Conservation (phyloP, 2,888 invertebrate genomes). For the Troglohyphantes excavatus region DNA sequence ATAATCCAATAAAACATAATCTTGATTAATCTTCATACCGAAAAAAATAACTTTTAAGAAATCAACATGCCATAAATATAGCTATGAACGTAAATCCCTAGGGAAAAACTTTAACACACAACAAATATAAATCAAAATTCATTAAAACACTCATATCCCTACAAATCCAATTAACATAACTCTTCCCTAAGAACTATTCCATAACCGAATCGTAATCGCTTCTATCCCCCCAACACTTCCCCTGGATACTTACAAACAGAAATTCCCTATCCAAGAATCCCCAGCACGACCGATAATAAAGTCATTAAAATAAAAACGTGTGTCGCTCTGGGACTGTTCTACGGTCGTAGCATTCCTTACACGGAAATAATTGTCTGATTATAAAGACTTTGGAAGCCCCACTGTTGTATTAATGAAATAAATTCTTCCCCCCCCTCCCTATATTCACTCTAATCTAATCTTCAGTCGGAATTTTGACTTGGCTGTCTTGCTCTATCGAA, state of each 20-base stretch:
- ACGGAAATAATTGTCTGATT: conserved; percentile 38
- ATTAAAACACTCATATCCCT: not conserved
- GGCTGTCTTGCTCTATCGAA: conserved; percentile 41
- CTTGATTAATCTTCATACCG: too few species aligned
- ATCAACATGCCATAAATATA: too few species aligned
- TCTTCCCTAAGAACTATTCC: not conserved
- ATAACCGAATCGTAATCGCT: not conserved
- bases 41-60: too few species aligned
- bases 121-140: not conserved
- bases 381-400: conserved; percentile 1
- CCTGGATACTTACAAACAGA: not conserved
- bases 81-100: too few species aligned
- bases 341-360: not conserved
- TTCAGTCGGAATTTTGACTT: conserved; percentile 53
- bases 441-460: conserved; percentile 39
- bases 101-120: not conserved
- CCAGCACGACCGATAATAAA: not conserved
- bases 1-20: too few species aligned
- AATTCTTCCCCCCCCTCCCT: conserved; percentile 18
- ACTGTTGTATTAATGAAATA: conserved; percentile 48
- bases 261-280: not conserved
- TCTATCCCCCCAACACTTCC: not conserved
- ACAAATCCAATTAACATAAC: not conserved
- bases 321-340: not conserved
- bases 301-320: conserved; percentile 14